Base-by-base conservation (phyloP, 2,888 invertebrate species). In the Raillietiella orientalis region DNA sequence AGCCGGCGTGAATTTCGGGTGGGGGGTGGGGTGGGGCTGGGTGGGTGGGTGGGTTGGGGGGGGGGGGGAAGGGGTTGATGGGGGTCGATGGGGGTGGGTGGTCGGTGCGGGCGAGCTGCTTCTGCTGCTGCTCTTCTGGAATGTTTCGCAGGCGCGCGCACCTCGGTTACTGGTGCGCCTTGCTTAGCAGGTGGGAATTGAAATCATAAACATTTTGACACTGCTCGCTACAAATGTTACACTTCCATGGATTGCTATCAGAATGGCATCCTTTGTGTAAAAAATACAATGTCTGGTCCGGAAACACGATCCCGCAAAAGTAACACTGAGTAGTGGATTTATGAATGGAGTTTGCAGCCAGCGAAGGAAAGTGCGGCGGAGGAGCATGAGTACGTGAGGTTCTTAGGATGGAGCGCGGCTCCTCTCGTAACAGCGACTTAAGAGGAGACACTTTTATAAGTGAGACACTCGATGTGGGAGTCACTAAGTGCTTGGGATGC, bases 211-310 rank as follows among this genome's bases (percentile, higher is more conserved):
- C 71, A 44, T 84, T 79, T 47, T 67, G 69, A 49, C 79, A 79
- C 44, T 72, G 69, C 47, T 79, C 75, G 25, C 87, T 87, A 48
- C 90, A 93, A 37, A 90, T 75, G 52, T 90, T 90, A 50, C 87
- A 87, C 51, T 82, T 82, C 66, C 67, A 90, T 2, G 90, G 87
- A 52, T 87, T 84, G 36, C 75, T 71, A 44, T 82, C 79, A 37
- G 84, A 84, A 53, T 93, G 90, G 46, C 90, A 77, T 36, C 87
- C 87, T 53, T 87, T 87, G 56, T 93, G 90, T 34, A 93, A 58
- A 52, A 87, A 79, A 52, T 84, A 87, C 29, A 90, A 57, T 1
- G 87, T 90, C 42, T 77, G 74, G 50, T 93, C 87, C 19, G 79
- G 77, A 52, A 84, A 93, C 24, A 71, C 64, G 40, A 93, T 82